A percentile compares a stretch with the other conserved stretches of the same genome.
These are phyloP conservation scores for Halocaridina rubra DNA, from an alignment of 2,888 invertebrate species.

Conservation along the genomic window DNA sequence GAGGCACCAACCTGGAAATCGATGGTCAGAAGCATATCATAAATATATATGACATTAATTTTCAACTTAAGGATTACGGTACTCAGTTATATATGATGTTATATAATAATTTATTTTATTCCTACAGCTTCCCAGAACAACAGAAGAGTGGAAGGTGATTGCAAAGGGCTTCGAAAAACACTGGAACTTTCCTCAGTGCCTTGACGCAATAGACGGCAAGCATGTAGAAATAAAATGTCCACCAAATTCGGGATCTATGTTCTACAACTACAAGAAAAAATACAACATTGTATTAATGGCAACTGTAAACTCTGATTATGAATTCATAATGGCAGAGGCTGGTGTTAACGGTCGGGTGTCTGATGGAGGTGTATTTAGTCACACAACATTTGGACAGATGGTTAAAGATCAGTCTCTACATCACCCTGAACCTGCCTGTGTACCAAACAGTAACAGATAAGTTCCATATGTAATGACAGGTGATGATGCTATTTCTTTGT, in stretches of 20 bases:
- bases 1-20: constrained; percentile 25
- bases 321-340: constrained; percentile 42
- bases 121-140: constrained; percentile 30
- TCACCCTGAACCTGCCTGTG: constrained; percentile 27
- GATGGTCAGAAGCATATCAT: constrained; percentile 1
- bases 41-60: constrained; percentile 6
- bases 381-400: constrained; percentile 36
- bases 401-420: constrained; percentile 2
- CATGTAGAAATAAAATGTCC: constrained; percentile 37
- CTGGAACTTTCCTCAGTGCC: constrained; percentile 65
- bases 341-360: constrained; percentile 44
- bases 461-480: constrained; percentile 24
- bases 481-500: constrained; percentile 23
- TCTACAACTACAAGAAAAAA: constrained; percentile 54
- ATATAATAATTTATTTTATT: constrained; percentile 11
- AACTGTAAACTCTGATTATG: constrained; percentile 45
- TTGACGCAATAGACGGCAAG: constrained; percentile 46
- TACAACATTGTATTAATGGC: constrained; percentile 52
- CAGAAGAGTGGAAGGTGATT: constrained; percentile 23
- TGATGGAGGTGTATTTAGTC: constrained; percentile 30
- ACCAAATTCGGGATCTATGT: constrained; percentile 41
- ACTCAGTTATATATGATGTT: constrained; percentile 12
- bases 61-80: not conserved
- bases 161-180: constrained; percentile 28
- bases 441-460: constrained; percentile 29